Base-by-base conservation (phyloP, 2,113 vertebrate genomes). In the Variabilichromis moorii region DNA sequence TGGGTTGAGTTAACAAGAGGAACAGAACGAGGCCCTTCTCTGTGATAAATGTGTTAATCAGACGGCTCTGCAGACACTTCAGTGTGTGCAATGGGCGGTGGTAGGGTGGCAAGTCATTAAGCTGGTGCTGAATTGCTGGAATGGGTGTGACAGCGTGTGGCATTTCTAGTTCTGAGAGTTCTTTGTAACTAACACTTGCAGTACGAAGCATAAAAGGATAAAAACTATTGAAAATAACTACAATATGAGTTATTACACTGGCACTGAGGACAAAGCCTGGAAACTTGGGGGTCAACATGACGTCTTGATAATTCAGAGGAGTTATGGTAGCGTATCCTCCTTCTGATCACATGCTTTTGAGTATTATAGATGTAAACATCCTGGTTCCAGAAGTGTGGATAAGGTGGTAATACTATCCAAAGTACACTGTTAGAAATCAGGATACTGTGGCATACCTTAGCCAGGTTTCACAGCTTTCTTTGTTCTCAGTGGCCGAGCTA, bases 131-230 rank as follows among this genome's bases (percentile, higher is more conserved):
- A 76, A 59, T 82, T 26, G 37, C 14, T 57, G 9, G 88, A 28
- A 51, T 51, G 76, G 92, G 89, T 90, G 91, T 81, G 91, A 91
- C 86, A 12, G 40, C 8, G 5, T 8, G 12, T 66, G 17, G 71
- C 19, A 26, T 24, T 84, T 19, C 5, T 50, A 68, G 54, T 33
- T 90, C 37, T 83, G 8, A 14, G 6, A 84, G 21, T 19, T 78
- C 24, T 33, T 50, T n/a, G 21, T 73, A 73, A 10, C 9, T 76
- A 76, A 76, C 40, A 16, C 24, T 21, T 82, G 80, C 17, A 63
- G 5, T 16, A 14, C 2, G 47, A 28, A 54, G 21, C n/a, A 45
- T 55, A 17, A 81, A 17, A 40, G 6, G 54, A 42, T 40, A 81
- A 57, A 26, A 59, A 76, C 12, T 17, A n/a, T 66, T 66, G 61